Conservation (phyloP, 2,113 vertebrate species). For the Salvator merianae region DNA sequence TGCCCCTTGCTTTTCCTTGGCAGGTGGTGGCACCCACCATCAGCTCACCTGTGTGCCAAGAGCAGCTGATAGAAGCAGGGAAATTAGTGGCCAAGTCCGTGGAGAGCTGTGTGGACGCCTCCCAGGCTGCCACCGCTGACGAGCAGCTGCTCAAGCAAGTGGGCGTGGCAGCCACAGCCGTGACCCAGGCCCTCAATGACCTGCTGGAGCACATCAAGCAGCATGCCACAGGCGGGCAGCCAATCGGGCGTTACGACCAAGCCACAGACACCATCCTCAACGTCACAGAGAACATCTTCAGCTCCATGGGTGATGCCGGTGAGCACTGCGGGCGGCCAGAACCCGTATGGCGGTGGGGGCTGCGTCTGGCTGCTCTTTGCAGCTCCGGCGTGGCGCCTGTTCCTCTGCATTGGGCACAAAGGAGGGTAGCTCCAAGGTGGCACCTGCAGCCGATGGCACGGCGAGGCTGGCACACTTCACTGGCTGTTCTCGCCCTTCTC, state of each 20-base stretch:
- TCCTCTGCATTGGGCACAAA: neutral
- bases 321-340: slow-evolving; percentile 21
- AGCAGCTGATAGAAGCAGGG: slow-evolving; percentile 93
- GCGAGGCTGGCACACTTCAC: neutral
- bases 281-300: slow-evolving; percentile 97
- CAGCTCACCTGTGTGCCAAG: slow-evolving; percentile 94
- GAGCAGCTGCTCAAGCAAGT: slow-evolving; percentile 94
- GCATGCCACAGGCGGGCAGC: slow-evolving; percentile 87
- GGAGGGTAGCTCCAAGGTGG: neutral
- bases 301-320: slow-evolving; percentile 97
- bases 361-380: neutral
- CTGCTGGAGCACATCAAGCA: slow-evolving; percentile 95
- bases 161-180: slow-evolving; percentile 88
- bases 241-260: slow-evolving; percentile 92
- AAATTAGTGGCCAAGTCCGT: slow-evolving; percentile 95
- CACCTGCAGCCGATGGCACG: neutral
- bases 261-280: slow-evolving; percentile 96
- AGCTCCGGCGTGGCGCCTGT: neutral
- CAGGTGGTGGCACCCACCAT: slow-evolving; percentile 97
- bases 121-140: slow-evolving; percentile 87
- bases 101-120: slow-evolving; percentile 93
- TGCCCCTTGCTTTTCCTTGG: neutral
- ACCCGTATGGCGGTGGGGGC: too few relatives aligned
- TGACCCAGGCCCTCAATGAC: slow-evolving; percentile 94
- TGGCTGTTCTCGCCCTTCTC: neutral